Percentiles rank a stretch among this genome's conserved stretches.
Evolutionary conservation across 30 jellyfish, hydroid and myxozoan species (phyloP).

Genomic region (Cassiopea andromeda): DNA sequence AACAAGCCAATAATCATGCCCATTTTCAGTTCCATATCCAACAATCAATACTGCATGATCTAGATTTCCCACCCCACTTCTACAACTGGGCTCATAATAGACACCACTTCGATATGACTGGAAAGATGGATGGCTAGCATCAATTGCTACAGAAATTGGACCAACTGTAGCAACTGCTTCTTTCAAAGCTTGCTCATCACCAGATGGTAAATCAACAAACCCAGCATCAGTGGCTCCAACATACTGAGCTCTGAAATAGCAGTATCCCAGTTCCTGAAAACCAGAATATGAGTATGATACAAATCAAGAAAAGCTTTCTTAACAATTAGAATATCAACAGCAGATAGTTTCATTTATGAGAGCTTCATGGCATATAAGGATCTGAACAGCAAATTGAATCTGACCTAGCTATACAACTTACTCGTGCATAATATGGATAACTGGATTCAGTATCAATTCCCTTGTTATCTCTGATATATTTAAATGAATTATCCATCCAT

Average conservation of each 20-base stretch:
- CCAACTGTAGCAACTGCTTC: slow-evolving; percentile 97
- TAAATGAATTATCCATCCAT: slow-evolving; percentile 93
- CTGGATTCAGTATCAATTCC: slow-evolving; percentile 96
- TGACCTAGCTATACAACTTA: slow-evolving; percentile 9
- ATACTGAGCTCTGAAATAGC: slow-evolving; percentile 85
- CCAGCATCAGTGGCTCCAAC: slow-evolving; percentile 88
- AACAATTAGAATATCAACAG: neutral
- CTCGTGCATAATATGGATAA: slow-evolving; percentile 98
- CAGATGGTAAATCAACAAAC: slow-evolving; percentile 87
- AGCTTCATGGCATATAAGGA: too few species aligned
- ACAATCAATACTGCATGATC: slow-evolving; percentile 99
- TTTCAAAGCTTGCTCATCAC: slow-evolving; percentile 91
- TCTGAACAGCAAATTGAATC: too few species aligned
- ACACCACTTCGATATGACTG: slow-evolving; percentile 88
- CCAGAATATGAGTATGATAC: neutral
- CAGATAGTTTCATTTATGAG: neutral
- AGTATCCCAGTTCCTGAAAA: slow-evolving; percentile 90
- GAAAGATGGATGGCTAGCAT: slow-evolving; percentile 95
- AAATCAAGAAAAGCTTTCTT: too few species aligned
- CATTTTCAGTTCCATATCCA: slow-evolving; percentile 98
- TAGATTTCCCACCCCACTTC: slow-evolving; percentile 72
- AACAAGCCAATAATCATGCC: slow-evolving; percentile 93
- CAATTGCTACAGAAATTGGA: slow-evolving; percentile 98
- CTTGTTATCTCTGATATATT: slow-evolving; percentile 83
- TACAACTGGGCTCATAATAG: slow-evolving; percentile 94